Evolutionary conservation across 2,888 invertebrate genomes (phyloP).

Genomic region (Eristalinus aeneus): DNA sequence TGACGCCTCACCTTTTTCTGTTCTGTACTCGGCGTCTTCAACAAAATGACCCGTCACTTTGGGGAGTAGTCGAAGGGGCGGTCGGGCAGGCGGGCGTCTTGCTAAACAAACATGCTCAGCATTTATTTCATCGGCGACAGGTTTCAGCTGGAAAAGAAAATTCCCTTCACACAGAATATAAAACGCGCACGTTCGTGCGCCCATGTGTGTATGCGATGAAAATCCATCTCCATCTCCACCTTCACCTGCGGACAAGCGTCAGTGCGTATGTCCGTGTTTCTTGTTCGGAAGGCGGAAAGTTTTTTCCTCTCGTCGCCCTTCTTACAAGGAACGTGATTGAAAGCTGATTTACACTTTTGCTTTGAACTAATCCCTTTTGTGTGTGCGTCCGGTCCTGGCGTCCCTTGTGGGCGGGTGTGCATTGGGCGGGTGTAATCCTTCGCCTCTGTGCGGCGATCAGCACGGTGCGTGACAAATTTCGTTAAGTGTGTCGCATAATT

Average conservation of each 20-base stretch:
- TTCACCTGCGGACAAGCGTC: not conserved
- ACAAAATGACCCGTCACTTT: slow-evolving; percentile 35
- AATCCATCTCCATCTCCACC: not conserved
- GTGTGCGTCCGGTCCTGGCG: not conserved
- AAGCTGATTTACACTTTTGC: slow-evolving; percentile 58
- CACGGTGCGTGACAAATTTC: slow-evolving; percentile 57
- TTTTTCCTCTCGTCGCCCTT: slow-evolving; percentile 1
- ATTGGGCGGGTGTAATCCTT: slow-evolving; percentile 19
- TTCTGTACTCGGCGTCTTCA: slow-evolving; percentile 15
- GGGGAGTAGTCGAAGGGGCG: slow-evolving; percentile 18
- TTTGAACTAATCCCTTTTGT: slow-evolving; percentile 50
- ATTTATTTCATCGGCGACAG: slow-evolving; percentile 44
- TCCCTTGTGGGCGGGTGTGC: not conserved
- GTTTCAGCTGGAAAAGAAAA: slow-evolving; percentile 13
- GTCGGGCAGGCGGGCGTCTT: not conserved
- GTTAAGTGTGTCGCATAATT: slow-evolving; percentile 58
- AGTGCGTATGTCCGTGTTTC: not conserved
- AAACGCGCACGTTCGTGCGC: not conserved
- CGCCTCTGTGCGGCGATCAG: slow-evolving; percentile 14
- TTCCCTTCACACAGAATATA: slow-evolving; percentile 1
- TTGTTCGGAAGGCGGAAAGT: slow-evolving; percentile 11
- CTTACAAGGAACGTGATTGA: slow-evolving; percentile 48
- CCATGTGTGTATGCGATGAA: slow-evolving; percentile 6
- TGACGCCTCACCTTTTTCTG: slow-evolving; percentile 42
- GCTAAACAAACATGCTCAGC: slow-evolving; percentile 46